phyloP scores from a whole-genome alignment of 2,888 invertebrate genomes.

The Acronicta alni region DNA sequence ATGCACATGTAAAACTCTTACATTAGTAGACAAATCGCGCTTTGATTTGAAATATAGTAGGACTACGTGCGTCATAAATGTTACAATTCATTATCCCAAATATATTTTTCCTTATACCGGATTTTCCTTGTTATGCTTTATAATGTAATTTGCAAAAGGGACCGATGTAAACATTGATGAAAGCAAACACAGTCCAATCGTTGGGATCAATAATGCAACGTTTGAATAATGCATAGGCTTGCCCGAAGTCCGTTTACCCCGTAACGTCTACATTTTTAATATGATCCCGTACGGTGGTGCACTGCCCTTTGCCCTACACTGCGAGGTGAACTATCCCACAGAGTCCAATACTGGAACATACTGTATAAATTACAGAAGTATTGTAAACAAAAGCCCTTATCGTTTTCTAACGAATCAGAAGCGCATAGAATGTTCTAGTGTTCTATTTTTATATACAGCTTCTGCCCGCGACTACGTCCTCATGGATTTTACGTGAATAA shows the following conservation, averaged over 20 bases:
- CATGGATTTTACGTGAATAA: too few species aligned
- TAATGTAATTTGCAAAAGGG: slow-evolving; percentile 55
- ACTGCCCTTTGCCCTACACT: slow-evolving; percentile 73
- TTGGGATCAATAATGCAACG: slow-evolving; percentile 76
- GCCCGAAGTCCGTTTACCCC: slow-evolving; percentile 78
- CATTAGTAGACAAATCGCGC: too few species aligned
- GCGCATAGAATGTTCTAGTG: slow-evolving; percentile 15
- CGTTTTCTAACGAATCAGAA: background rate
- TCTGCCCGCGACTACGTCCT: too few species aligned
- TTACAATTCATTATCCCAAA: background rate
- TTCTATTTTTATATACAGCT: background rate
- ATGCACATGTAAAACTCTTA: too few species aligned
- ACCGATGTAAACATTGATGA: slow-evolving; percentile 50
- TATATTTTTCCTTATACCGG: slow-evolving; percentile 38
- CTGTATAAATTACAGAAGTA: background rate
- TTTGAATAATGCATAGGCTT: slow-evolving; percentile 76
- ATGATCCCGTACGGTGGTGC: slow-evolving; percentile 60
- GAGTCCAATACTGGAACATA: slow-evolving; percentile 2
- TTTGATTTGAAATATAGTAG: too few species aligned
- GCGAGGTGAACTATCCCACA: slow-evolving; percentile 15
- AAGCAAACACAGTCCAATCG: slow-evolving; percentile 54
- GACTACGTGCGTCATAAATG: too few species aligned
- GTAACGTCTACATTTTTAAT: slow-evolving; percentile 74
- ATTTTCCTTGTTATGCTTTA: slow-evolving; percentile 42
- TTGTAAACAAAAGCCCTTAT: background rate